Conservation (phyloP, 1,140 invertebrate species). For the Belonocnema kinseyi region DNA sequence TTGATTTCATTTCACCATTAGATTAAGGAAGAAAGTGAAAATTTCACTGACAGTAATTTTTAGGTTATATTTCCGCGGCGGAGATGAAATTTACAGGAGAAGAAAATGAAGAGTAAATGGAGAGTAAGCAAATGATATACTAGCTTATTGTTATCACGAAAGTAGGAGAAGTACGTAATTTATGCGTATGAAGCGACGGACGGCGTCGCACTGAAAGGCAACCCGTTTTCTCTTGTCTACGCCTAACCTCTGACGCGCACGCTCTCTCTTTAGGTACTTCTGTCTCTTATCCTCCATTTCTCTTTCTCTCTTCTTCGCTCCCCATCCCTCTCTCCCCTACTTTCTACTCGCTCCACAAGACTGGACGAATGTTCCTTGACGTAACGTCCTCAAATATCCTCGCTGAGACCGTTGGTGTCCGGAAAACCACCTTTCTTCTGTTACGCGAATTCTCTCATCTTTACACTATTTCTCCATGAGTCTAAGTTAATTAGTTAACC, state of each 20-base stretch:
- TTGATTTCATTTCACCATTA: neutral
- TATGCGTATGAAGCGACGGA: slow-evolving; percentile 58
- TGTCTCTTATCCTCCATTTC: neutral
- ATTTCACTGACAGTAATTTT: neutral
- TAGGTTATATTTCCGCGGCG: neutral
- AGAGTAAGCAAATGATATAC: neutral
- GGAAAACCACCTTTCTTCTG: slow-evolving; percentile 4
- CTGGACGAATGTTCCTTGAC: slow-evolving; percentile 49
- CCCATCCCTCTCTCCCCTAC: neutral
- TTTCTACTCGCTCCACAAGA: slow-evolving; percentile 44
- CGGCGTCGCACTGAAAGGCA: slow-evolving; percentile 60
- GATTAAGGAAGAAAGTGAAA: neutral
- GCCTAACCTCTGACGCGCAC: slow-evolving; percentile 60
- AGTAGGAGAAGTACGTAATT: slow-evolving; percentile 38
- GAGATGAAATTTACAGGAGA: neutral
- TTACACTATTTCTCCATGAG: neutral
- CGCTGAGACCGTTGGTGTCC: neutral
- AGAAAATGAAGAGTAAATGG: neutral
- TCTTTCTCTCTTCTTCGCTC: neutral
- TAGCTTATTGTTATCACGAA: neutral
- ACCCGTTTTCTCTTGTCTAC: slow-evolving; percentile 58
- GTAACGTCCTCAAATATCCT: slow-evolving; percentile 34
- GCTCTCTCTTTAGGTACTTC: slow-evolving; percentile 34
- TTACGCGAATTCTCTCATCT: neutral
- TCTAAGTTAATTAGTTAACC: neutral